These are phyloP conservation scores for Sylvia atricapilla DNA, from an alignment of 2,113 vertebrate genomes.

Conservation along the genomic window DNA sequence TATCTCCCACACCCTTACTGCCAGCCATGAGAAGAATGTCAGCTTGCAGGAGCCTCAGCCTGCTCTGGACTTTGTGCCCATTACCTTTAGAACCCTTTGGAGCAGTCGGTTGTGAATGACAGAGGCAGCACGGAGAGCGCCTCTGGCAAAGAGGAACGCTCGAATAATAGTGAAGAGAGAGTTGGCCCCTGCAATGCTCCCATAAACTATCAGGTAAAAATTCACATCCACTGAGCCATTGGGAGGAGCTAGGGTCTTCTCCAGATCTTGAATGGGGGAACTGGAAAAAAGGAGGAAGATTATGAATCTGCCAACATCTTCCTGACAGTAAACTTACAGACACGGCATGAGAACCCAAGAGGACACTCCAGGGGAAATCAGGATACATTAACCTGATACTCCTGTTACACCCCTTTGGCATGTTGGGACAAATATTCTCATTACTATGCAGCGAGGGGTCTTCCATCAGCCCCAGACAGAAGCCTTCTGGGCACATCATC, in stretches of 20 bases:
- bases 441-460: neutral
- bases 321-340: neutral
- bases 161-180: slow-evolving; percentile 87
- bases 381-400: neutral
- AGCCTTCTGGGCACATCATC: neutral
- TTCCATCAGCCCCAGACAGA: neutral
- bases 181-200: slow-evolving; percentile 83
- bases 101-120: slow-evolving; percentile 83
- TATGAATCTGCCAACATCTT: neutral
- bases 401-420: neutral
- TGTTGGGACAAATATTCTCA: neutral
- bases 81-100: slow-evolving; percentile 83
- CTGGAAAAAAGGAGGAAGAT: slow-evolving; percentile 67
- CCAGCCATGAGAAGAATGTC: neutral
- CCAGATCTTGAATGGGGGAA: slow-evolving; percentile 41
- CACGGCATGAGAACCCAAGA: neutral
- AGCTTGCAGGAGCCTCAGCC: neutral
- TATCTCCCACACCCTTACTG: neutral
- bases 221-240: slow-evolving; percentile 76
- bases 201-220: slow-evolving; percentile 89
- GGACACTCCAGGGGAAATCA: neutral
- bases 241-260: neutral
- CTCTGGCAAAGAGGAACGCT: slow-evolving; percentile 89
- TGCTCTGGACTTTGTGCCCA: neutral
- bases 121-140: slow-evolving; percentile 79